A percentile compares a stretch with the other conserved stretches of the same genome.
Conservation (phyloP, 2,797 vertebrate genomes). For the Cossypha dichroa region DNA sequence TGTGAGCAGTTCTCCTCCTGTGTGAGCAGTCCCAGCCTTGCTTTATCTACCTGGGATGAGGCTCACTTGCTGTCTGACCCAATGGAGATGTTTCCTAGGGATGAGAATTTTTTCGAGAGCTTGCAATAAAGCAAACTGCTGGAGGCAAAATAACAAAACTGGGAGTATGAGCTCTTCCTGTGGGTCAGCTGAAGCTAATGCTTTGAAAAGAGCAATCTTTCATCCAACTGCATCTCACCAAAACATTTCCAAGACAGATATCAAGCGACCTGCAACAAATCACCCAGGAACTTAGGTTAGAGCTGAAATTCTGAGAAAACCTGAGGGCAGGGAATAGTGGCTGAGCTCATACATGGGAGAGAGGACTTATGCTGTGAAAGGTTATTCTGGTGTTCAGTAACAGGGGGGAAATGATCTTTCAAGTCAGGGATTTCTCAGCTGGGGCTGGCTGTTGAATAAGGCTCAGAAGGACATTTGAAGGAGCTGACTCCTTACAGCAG, state of each 20-base stretch:
- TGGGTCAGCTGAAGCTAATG: neutral
- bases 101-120: neutral
- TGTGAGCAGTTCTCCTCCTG: neutral
- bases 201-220: neutral
- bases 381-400: neutral
- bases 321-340: neutral
- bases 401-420: neutral
- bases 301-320: neutral
- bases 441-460: conserved; percentile 15
- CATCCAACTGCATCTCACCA: neutral
- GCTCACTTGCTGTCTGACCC: neutral
- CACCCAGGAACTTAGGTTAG: neutral
- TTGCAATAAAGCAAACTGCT: neutral
- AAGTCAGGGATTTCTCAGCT: neutral
- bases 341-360: neutral
- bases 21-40: neutral
- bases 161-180: neutral
- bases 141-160: neutral
- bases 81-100: neutral
- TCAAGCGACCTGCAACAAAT: neutral
- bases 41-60: neutral
- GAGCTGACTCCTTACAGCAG: conserved; percentile 46
- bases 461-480: conserved; percentile 64
- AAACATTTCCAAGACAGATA: neutral
- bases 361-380: neutral